Evolutionary conservation across 2,113 vertebrate genomes (phyloP), one percentile per base, ranked within the genome.

Genomic region (Upupa epops): DNA sequence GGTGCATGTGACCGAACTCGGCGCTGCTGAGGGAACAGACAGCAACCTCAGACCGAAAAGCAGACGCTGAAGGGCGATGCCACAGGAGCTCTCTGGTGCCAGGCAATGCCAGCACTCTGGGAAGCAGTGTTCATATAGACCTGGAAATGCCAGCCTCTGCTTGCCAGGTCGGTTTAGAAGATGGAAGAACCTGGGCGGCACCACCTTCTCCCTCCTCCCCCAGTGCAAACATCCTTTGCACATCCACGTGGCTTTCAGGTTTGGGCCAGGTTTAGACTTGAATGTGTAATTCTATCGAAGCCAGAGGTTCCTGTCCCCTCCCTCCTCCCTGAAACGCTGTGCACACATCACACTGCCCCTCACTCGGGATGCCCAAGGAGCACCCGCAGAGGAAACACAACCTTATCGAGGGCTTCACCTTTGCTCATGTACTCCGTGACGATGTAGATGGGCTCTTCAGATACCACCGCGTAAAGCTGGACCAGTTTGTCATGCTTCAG

Each of bases 371-470:
- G 55, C 66, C 46, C 54, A 85, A 48, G 18, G 26, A 93, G 17
- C 13, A 76, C 8, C 8, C 86, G 55, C 45, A 81, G 52, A 69
- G 8, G 37, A 70, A 71, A 87, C 61, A 34, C 8, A 56, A 3
- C 26, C 66, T 29, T 49, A 46, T 48, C 2, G n/a, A 31, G 56
- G n/a, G 31, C 11, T 93, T 81, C 52, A 99, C 99, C 99, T 99
- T 99, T 98, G 94, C 98, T 98, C 99, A 99, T 99, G 87, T 99
- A 99, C 92, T 99, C 99, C 0, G 99, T 99, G 97, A 99, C 98
- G 18, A 99, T 99, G 96, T 99, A 99, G 88, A 99, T 99, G 52
- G 99, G 99, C 55, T 99, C 99, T 96, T 99, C 99, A 0, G 99
- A 99, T 71, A 99, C 99, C 49, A 99, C 99, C 2, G 99, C 99